Percentiles rank a stretch among this genome's conserved stretches.
These are phyloP conservation scores for Sitophilus oryzae DNA, from an alignment of 1,140 invertebrate genomes.

Conservation along the genomic window DNA sequence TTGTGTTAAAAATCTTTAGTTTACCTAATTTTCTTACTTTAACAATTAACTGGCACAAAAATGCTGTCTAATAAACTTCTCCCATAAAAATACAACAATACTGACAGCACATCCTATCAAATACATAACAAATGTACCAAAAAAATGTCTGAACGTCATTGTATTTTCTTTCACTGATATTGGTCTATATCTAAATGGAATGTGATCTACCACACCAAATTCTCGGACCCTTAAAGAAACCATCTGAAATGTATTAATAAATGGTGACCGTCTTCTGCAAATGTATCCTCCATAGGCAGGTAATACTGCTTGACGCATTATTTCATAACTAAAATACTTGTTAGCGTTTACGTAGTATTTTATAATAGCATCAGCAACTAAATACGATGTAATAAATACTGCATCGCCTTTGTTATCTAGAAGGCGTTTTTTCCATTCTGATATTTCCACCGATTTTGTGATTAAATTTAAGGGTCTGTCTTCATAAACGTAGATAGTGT, in stretches of 20 bases:
- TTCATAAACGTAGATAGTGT: background rate
- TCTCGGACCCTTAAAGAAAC: background rate
- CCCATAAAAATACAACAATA: background rate
- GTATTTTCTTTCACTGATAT: background rate
- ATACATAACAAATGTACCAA: background rate
- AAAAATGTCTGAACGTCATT: background rate
- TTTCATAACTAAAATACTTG: background rate
- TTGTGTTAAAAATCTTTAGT: no score
- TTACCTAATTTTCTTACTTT: no score
- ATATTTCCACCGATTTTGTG: background rate
- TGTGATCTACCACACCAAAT: background rate
- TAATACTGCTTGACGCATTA: background rate
- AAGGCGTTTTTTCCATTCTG: background rate
- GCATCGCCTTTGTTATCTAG: background rate
- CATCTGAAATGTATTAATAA: background rate
- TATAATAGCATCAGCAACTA: background rate
- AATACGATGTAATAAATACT: background rate
- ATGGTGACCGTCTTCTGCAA: background rate
- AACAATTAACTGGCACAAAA: no score
- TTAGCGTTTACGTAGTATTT: background rate
- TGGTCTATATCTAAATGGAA: background rate
- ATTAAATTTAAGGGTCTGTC: background rate
- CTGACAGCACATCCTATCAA: background rate
- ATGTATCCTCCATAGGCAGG: background rate
- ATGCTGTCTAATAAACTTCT: background rate